Evolutionary conservation across 2,113 vertebrate species (phyloP), one percentile per base, ranked within the genome.

Genomic region (Tilapia sparmanii): DNA sequence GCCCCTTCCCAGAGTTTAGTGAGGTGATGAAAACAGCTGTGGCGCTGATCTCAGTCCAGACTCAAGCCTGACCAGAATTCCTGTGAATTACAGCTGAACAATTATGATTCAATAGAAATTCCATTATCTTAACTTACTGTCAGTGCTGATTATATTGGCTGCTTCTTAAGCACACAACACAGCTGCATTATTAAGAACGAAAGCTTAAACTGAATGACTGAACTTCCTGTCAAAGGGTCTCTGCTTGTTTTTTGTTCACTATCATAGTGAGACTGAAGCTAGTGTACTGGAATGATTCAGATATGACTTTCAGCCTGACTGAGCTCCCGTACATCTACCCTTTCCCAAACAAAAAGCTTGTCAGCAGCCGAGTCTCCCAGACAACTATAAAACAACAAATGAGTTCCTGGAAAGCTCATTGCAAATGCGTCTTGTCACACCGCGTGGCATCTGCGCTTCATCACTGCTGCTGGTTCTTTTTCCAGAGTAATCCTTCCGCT

Each of bases 21-120:
- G 91, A 88, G 86, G 85, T 76, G 84, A 85, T 83, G 86, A 91
- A 94, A 92, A 91, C 91, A 94, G 93, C 90, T 93, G 93, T n/a
- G 22, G 54, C 1, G 52, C 82, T 86, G 88, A 89, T 79, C 86
- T 86, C 80, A 29, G 57, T 84, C 87, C 90, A 91, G 68, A 82
- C 61, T 82, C 57, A 8, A 16, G 38, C 52, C 82, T 66, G 78
- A 87, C 18, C 68, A 26, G 40, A 87, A 82, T 88, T 73, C 80
- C 84, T 89, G 29, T 63, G 84, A 89, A 54, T 85, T 78, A 31
- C 85, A 80, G 42, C 12, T 38, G 81, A 86, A 73, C 35, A 54
- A 8, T 66, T 82, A 11, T 73, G 84, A 87, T 66, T 92, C 81
- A 16, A 83, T 85, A 71, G 87, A 93, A 93, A 89, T 13, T 12